phyloP scores from a whole-genome alignment of 64 coral and sea anemone genomes.

The Exaiptasia diaphana region DNA sequence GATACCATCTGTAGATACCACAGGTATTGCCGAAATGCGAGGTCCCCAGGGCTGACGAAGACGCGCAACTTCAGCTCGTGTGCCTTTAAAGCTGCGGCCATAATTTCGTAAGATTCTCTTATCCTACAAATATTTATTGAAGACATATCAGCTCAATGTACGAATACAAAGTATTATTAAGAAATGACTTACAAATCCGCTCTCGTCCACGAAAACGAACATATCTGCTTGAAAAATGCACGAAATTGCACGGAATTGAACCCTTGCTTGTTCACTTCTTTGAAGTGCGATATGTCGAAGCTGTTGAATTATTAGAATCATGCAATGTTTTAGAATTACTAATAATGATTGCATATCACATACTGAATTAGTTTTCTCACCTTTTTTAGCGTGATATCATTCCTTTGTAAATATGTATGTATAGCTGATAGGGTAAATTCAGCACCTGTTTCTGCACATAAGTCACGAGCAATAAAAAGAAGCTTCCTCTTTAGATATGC shows the following conservation, averaged over 20 bases:
- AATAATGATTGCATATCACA: too few species aligned
- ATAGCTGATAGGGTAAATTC: not conserved
- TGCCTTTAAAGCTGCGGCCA: slow-evolving; percentile 33
- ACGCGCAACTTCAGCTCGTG: slow-evolving; percentile 11
- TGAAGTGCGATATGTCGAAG: not conserved
- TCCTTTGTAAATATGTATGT: not conserved
- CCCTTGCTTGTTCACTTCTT: not conserved
- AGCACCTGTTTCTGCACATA: not conserved
- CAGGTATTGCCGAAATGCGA: slow-evolving; percentile 46
- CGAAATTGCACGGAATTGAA: not conserved
- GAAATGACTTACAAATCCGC: slow-evolving; percentile 54
- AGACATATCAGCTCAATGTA: not conserved
- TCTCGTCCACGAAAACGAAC: slow-evolving; percentile 34
- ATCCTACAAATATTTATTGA: slow-evolving; percentile 22
- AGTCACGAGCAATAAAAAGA: not conserved
- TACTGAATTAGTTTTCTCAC: too few species aligned
- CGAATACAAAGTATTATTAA: not conserved
- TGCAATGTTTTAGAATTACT: too few species aligned
- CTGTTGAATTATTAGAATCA: too few species aligned
- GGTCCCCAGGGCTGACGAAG: slow-evolving; percentile 19
- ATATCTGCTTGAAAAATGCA: slow-evolving; percentile 35
- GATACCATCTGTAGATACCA: slow-evolving; percentile 49
- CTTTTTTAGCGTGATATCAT: not conserved
- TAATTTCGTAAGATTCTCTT: slow-evolving; percentile 23
- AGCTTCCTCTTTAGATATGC: not conserved